A percentile compares a stretch with the other conserved stretches of the same genome.
phyloP scores from a whole-genome alignment of 1,140 invertebrate genomes.

The Conopomorpha cramerella region DNA sequence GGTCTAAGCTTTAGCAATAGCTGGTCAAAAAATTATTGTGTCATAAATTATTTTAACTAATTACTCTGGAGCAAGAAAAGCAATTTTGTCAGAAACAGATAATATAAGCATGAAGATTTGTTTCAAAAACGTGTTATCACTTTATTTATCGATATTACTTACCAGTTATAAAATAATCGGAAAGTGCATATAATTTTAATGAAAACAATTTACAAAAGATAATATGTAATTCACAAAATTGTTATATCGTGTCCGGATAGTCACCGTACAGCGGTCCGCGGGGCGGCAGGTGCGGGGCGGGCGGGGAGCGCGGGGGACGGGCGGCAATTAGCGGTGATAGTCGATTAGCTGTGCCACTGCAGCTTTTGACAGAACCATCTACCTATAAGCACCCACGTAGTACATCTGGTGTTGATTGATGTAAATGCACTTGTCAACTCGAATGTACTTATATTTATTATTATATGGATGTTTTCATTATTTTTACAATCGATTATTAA shows the following conservation, averaged over 20 bases:
- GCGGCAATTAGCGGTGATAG: conserved; percentile 59
- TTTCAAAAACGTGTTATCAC: background rate
- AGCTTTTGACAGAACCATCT: conserved; percentile 60
- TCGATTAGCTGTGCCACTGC: conserved; percentile 57
- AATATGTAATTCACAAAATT: background rate
- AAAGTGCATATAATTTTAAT: background rate
- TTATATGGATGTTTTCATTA: too few relatives aligned
- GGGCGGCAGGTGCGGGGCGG: conserved; percentile 6
- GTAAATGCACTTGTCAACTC: too few relatives aligned
- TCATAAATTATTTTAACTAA: background rate
- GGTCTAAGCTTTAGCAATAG: background rate
- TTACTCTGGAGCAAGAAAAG: background rate
- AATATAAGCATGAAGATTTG: background rate
- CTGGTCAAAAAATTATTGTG: background rate
- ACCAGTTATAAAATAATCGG: background rate
- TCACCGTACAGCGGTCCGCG: conserved; percentile 1
- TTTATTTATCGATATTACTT: background rate
- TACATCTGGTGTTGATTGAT: conserved; percentile 52
- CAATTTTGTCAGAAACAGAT: background rate
- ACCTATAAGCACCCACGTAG: conserved; percentile 47
- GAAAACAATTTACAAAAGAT: background rate
- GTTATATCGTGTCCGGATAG: background rate
- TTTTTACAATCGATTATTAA: too few relatives aligned
- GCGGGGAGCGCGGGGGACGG: conserved; percentile 13
- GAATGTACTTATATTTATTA: too few relatives aligned